A percentile compares a stretch with the other conserved stretches of the same genome.
These are phyloP conservation scores for Eupelmus urozonus DNA, from an alignment of 2,888 invertebrate species.

Conservation along the genomic window DNA sequence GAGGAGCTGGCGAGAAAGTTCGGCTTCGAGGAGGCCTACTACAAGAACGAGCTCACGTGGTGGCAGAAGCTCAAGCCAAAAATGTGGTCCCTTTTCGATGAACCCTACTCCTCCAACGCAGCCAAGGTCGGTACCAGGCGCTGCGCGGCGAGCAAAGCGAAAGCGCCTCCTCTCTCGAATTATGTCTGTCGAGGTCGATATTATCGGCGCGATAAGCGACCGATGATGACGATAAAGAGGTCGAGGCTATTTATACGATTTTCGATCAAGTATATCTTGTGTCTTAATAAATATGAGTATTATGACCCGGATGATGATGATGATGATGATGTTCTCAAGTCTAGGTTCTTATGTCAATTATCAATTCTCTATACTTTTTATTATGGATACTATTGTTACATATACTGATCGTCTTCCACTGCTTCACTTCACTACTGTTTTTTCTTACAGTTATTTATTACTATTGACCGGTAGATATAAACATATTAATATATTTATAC, in stretches of 20 bases:
- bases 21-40: constrained; percentile 96
- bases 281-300: too few relatives aligned
- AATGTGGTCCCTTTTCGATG: constrained; percentile 99
- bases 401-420: constrained; percentile 31
- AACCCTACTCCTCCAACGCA: constrained; percentile 98
- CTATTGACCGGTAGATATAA: constrained; percentile 14
- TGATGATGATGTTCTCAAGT: constrained; percentile 20
- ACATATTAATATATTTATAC: constrained; percentile 10
- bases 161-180: constrained; percentile 22
- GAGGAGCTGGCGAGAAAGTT: constrained; percentile 99
- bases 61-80: constrained; percentile 98
- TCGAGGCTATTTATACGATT: constrained; percentile 31
- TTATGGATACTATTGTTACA: too few relatives aligned
- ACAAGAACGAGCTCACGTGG: constrained; percentile 92
- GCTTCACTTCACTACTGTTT: constrained; percentile 30
- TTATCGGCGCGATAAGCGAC: too few relatives aligned
- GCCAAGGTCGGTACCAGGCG: constrained; percentile 88
- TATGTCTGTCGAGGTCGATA: too few relatives aligned
- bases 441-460: neutral
- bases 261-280: constrained; percentile 23
- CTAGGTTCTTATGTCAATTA: constrained; percentile 27
- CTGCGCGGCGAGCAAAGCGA: neutral
- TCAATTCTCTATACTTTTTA: constrained; percentile 19
- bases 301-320: neutral
- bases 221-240: constrained; percentile 44